phyloP scores from a whole-genome alignment of 2,113 vertebrate genomes.

The Pelodiscus sinensis region DNA sequence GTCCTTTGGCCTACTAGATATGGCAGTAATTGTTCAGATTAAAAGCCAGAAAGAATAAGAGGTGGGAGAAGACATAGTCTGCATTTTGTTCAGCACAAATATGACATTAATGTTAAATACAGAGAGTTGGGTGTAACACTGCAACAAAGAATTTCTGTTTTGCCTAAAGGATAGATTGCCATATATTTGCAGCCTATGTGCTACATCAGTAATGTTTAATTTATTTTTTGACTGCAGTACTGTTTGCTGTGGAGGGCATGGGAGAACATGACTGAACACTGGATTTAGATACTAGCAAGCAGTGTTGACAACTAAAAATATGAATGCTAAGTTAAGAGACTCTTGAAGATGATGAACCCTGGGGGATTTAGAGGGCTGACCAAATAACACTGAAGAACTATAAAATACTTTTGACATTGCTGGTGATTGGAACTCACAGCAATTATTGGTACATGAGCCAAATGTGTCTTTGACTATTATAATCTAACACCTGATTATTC shows the following conservation, averaged over 20 bases:
- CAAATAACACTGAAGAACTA: slow-evolving; percentile 19
- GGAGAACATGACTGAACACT: slow-evolving; percentile 16
- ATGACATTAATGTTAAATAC: neutral
- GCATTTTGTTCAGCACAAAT: neutral
- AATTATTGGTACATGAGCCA: slow-evolving; percentile 5
- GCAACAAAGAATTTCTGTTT: neutral
- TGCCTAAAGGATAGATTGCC: neutral
- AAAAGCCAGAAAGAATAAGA: neutral
- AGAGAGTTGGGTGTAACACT: neutral
- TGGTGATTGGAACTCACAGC: slow-evolving; percentile 20
- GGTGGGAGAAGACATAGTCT: neutral
- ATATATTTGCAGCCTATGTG: neutral
- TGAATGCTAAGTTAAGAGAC: neutral
- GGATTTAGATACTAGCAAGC: slow-evolving; percentile 30
- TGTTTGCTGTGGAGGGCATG: neutral
- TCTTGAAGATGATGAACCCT: slow-evolving; percentile 46
- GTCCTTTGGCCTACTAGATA: neutral
- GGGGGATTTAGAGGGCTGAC: slow-evolving; percentile 26
- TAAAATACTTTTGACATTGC: slow-evolving; percentile 47
- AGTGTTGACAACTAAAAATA: slow-evolving; percentile 29
- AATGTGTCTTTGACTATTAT: neutral
- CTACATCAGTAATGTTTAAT: slow-evolving; percentile 23
- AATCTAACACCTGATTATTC: neutral
- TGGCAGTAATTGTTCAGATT: neutral
- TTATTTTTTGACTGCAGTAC: slow-evolving; percentile 9